phyloP scores from a whole-genome alignment of 2,888 invertebrate genomes.

The Tricholauxania praeusta region DNA sequence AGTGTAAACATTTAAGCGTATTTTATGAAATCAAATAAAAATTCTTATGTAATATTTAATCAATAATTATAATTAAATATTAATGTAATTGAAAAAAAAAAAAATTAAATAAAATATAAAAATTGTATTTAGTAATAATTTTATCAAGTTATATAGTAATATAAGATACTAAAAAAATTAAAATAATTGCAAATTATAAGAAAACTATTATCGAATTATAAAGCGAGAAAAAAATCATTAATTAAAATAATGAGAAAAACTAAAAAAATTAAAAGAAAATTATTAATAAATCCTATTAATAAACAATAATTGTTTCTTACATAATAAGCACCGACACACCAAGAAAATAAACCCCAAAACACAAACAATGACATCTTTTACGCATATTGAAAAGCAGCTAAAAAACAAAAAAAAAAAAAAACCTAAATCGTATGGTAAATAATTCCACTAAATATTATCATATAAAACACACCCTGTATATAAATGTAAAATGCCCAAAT shows the following conservation, averaged over 20 bases:
- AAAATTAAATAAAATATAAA: conserved; percentile 28
- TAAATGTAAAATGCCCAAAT: conserved; percentile 31
- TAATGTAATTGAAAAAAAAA: not conserved
- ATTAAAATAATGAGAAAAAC: conserved; percentile 15
- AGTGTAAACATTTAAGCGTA: conserved; percentile 33
- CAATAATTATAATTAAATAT: conserved; percentile 35
- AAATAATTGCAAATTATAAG: conserved; percentile 45
- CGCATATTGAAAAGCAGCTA: no score
- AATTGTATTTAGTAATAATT: conserved; percentile 31
- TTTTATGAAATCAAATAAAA: conserved; percentile 28
- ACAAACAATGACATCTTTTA: no score
- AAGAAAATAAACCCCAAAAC: no score
- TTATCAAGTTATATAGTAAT: conserved; percentile 7
- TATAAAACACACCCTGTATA: no score
- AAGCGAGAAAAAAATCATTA: conserved; percentile 31
- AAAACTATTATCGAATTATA: conserved; percentile 43
- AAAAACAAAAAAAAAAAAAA: no score
- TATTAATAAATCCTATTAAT: not conserved
- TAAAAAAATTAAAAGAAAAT: no score
- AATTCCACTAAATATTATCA: no score
- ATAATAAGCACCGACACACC: no score
- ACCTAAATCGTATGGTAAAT: no score
- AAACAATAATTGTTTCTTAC: no score
- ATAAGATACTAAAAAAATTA: not conserved
- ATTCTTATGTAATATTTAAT: conserved; percentile 47